Base-by-base conservation (phyloP, 2,888 invertebrate genomes). In the Hydriomena furcata region DNA sequence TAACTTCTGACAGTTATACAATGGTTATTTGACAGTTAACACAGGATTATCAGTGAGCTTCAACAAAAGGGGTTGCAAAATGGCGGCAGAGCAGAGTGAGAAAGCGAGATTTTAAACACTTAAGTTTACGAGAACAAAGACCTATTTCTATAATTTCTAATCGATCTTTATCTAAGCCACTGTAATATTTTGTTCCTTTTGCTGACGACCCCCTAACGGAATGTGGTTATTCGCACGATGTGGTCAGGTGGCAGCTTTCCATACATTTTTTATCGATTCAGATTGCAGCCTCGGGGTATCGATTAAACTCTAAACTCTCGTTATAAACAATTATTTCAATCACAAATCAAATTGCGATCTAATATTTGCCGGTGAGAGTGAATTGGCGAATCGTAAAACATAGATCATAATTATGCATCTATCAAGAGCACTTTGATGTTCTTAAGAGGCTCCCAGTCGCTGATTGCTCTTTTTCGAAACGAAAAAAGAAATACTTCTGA, bases 221-320 rank as follows among this genome's bases (percentile, higher is more conserved):
- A 82, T 82, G 82, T 77, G 79, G 80, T 74, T 80, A 74, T 62
- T 65, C 72, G 73, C 67, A 73, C 73, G 65, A 60, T 63, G 71
- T 65, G 70, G 60, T 58, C 66, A 64, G 65, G 63, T 64, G 65
- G 60, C 75, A 71, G 75, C 75, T 80, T 79, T 78, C 79, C 73
- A 73, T 65, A 65, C 66, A 75, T 76, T 77, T 78, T 81, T 80
- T 76, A 76, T 81, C 68, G 70, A 68, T 67, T 59, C 61, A 52
- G 62, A 65, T 63, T 68, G 65, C 61, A 61, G 68, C 68, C 66
- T 63, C 59, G 52, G 56, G 74, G 77, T 73, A 63, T 63, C 65
- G 65, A 68, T 76, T 72, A 72, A 71, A 70, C 66, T 63, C 71
- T 72, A 72, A 71, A 70, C 66, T 63, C 71, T 72, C 68, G 66